phyloP scores from a whole-genome alignment of 2,113 vertebrate genomes.

The Tachysurus fulvidraco region DNA sequence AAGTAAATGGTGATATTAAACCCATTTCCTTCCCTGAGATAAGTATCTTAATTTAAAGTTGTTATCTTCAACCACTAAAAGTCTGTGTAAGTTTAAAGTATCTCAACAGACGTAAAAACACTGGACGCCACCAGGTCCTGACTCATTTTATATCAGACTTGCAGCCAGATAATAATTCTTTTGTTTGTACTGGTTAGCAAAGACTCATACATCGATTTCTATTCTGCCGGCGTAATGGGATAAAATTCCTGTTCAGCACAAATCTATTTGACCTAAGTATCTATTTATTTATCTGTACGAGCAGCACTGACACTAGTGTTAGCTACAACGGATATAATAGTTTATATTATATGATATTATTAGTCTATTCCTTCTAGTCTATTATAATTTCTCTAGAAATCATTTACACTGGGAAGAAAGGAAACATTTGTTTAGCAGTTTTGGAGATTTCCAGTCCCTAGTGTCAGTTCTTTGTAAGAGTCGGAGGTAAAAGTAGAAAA shows the following conservation, averaged over 20 bases:
- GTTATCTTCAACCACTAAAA: too few species aligned
- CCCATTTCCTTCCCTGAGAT: too few species aligned
- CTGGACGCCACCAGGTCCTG: too few species aligned
- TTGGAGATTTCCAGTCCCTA: not conserved
- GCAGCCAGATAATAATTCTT: too few species aligned
- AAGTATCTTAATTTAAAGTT: too few species aligned
- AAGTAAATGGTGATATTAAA: too few species aligned
- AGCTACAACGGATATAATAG: not conserved
- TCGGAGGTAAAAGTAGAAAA: not conserved
- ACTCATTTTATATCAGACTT: too few species aligned
- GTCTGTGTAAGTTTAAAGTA: too few species aligned
- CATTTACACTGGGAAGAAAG: not conserved
- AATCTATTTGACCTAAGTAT: not conserved
- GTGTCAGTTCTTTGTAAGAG: not conserved
- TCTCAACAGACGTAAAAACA: too few species aligned
- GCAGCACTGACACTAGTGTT: not conserved
- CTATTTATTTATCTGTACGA: not conserved
- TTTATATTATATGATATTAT: not conserved
- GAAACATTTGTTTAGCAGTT: not conserved
- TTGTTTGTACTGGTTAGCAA: too few species aligned
- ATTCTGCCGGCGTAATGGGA: too few species aligned
- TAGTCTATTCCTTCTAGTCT: not conserved
- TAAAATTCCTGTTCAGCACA: not conserved
- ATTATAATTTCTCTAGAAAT: not conserved
- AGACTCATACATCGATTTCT: too few species aligned